These are phyloP conservation scores for Nyctalus aviator DNA, from an alignment of 2,797 vertebrate species.

Conservation along the genomic window DNA sequence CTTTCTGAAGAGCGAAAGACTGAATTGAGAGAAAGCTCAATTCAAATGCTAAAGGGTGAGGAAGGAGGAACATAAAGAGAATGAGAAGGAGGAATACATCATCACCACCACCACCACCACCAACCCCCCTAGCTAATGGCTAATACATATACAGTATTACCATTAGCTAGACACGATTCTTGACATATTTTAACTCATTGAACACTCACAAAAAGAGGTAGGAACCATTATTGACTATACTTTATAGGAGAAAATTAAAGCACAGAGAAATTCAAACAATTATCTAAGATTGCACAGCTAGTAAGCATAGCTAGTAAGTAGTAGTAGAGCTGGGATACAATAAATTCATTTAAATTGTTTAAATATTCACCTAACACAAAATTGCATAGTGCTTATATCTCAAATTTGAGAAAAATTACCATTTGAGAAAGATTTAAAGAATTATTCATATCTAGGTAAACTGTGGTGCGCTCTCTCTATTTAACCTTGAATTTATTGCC, in stretches of 20 bases:
- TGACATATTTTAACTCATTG: not conserved
- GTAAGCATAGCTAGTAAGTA: not conserved
- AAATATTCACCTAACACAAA: not conserved
- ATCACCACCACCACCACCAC: not conserved
- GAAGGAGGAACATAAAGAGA: not conserved
- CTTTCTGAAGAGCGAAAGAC: not conserved
- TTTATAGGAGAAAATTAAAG: constrained; percentile 55
- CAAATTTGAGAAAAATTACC: not conserved
- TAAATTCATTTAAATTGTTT: not conserved
- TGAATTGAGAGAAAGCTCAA: not conserved
- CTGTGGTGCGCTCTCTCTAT: not conserved
- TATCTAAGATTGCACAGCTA: not conserved
- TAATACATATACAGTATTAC: not conserved
- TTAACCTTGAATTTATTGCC: constrained; percentile 15
- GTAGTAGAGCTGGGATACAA: not conserved
- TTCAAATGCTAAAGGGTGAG: not conserved
- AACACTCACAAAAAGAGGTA: not conserved
- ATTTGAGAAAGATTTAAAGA: constrained; percentile 51
- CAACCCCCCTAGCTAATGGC: not conserved
- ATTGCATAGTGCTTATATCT: not conserved
- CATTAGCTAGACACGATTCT: not conserved
- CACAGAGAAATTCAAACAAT: constrained; percentile 6
- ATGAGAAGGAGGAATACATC: not conserved
- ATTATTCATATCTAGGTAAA: not conserved
- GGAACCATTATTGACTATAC: not conserved